Base-by-base conservation (phyloP, 2,113 vertebrate genomes). In the Sander vitreus region DNA sequence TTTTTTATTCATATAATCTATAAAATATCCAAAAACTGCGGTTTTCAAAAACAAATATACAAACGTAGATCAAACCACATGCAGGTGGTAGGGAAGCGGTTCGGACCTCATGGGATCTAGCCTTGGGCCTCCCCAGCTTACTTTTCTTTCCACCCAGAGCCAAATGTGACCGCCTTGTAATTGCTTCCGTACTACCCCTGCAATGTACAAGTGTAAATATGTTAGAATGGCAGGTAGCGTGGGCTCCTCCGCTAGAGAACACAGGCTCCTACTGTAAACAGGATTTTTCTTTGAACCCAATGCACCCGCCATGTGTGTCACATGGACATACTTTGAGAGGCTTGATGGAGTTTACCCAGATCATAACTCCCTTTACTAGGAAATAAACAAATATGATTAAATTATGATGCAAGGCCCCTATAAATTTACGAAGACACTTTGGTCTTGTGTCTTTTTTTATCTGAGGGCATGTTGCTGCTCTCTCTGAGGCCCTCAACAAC, bases 361-460 rank as follows among this genome's bases (percentile, higher is more conserved):
- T 58, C 45, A 21, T 12, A 58, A 73, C 66, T 73, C 60, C 65
- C 73, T 60, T 77, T 50, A 47, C 78, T 18, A 39, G 45, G 58
- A 78, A 88, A 84, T 78, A 79, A 88, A 80, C 72, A 81, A 64
- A 76, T 83, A 74, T 73, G 67, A 79, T 76, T 81, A 77, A 83
- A 74, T 84, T 83, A 81, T 76, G 67, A 81, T 60, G 75, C 74
- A 68, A 86, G 70, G 47, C 45, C 16, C 27, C 68, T 23, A 33
- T 80, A 39, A 74, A 67, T 78, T 71, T 83, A 45, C 43, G 50
- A 60, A 58, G 62, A 82, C 67, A 55, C 21, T 55, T 76, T 74
- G 39, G 57, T 81, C 39, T 60, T 45, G n/a, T 23, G 3, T 50
- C 18, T 74, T 59, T 67, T 76, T 82, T 77, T 78, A 65, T 83